Evolutionary conservation across 2,797 vertebrate species (phyloP).

Genomic region (Arvicola amphibius): DNA sequence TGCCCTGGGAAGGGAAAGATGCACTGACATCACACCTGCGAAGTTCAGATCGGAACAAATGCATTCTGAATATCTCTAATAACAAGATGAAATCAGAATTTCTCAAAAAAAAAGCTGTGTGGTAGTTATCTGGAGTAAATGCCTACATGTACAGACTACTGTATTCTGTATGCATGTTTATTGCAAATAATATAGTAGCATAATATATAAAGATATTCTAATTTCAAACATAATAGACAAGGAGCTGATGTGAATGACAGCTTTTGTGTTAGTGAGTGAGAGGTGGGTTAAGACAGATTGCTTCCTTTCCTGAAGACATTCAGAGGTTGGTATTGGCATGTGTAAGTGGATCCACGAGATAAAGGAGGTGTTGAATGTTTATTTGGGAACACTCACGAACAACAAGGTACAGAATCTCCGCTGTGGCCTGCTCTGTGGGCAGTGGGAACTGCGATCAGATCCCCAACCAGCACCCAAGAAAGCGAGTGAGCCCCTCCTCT

Average conservation of each 20-base stretch:
- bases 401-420: no score
- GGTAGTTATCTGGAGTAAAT: neutral
- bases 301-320: neutral
- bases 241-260: neutral
- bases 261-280: neutral
- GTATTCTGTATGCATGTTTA: neutral
- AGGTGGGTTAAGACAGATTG: neutral
- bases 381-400: no score
- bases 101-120: neutral
- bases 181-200: neutral
- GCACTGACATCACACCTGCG: neutral
- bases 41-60: neutral
- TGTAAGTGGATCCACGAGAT: no score
- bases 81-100: constrained; percentile 29
- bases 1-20: neutral
- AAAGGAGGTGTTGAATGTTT: no score
- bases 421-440: no score
- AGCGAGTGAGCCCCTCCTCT: no score
- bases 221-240: neutral
- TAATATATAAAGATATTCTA: neutral
- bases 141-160: neutral
- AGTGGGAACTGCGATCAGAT: no score
- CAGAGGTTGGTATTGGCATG: neutral
- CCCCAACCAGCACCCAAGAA: no score
- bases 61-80: neutral